Percentiles rank a stretch among this genome's conserved stretches.
Conservation (phyloP, 1,140 invertebrate species). For the Cydia strobilella region DNA sequence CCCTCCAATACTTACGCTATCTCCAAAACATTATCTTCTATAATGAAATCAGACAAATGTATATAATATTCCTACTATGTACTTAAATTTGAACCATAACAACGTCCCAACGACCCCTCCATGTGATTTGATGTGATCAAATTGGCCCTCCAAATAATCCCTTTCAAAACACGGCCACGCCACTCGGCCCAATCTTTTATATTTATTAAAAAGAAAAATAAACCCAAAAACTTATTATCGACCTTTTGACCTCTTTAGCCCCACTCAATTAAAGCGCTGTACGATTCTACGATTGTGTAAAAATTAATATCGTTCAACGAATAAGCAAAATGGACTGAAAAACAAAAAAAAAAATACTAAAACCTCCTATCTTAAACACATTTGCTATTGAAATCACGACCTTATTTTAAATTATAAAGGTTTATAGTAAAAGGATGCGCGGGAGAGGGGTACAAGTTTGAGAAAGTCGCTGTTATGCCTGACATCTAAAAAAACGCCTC, state of each 20-base stretch:
- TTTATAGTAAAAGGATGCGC: not conserved
- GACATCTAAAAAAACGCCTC: conserved; percentile 35
- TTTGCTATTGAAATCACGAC: not conserved
- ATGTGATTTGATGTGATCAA: too few species aligned
- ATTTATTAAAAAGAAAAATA: conserved; percentile 5
- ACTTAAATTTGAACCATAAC: not conserved
- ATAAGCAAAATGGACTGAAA: conserved; percentile 39
- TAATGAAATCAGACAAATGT: too few species aligned
- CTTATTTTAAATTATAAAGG: not conserved
- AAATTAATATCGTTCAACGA: conserved; percentile 44
- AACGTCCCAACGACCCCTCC: not conserved
- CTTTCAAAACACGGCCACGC: not conserved
- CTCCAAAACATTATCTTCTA: too few species aligned
- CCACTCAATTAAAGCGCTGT: conserved; percentile 35
- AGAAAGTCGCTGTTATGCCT: not conserved
- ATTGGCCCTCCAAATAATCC: conserved; percentile 1
- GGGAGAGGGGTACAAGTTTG: not conserved
- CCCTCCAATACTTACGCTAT: too few species aligned
- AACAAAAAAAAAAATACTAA: not conserved
- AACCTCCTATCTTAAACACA: not conserved
- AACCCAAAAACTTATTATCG: conserved; percentile 19
- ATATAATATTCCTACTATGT: too few species aligned
- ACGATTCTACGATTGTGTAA: conserved; percentile 35
- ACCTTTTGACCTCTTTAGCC: conserved; percentile 22
- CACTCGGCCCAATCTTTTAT: not conserved